Evolutionary conservation across 2,797 vertebrate genomes (phyloP), one percentile per base, ranked within the genome.

Genomic region (Poeciliopsis turneri): DNA sequence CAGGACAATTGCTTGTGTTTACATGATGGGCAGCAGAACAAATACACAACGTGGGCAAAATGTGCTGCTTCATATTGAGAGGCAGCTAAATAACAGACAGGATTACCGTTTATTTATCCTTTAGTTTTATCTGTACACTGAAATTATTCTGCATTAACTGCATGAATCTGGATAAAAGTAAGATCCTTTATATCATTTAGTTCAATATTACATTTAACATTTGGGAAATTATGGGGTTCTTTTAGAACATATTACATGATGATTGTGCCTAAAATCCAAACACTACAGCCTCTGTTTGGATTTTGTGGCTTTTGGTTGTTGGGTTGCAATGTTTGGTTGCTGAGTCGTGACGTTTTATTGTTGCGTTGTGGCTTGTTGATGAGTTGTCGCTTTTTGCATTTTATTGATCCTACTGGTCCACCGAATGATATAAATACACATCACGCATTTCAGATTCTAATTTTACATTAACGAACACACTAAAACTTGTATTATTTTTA

Each of bases 1-100:
- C 55, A 13, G 73, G 79, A 61, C 46, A 4, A 46, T 64, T 82
- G 78, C 77, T 78, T 88, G 86, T 57, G 69, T 49, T 72, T 16
- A 28, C n/a, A 45, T 7, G 66, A 83, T 71, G 45, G 59, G 75
- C 75, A 45, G 61, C 43, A 36, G 49, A 73, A 78, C 16, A 45
- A 74, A 18, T 28, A n/a, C 39, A 73, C 5, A 23, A 47, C 15
- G n/a, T 8, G 3, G 33, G 45, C 55, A 64, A 74, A 16, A 68
- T 4, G 23, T 41, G n/a, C 41, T n/a, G 39, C 25, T 70, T 70
- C 25, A 41, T 6, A 25, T 23, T 53, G 25, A 53, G 8, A 53
- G 51, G 20, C 47, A 8, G 18, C 20, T 23, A 43, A 68, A n/a
- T 68, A 23, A 11, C 23, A 41, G 20, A 12, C 11, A 25, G 18